Percentiles rank a stretch among this genome's conserved stretches.
phyloP scores from a whole-genome alignment of 1,140 invertebrate genomes.

The Drosophila serrata region DNA sequence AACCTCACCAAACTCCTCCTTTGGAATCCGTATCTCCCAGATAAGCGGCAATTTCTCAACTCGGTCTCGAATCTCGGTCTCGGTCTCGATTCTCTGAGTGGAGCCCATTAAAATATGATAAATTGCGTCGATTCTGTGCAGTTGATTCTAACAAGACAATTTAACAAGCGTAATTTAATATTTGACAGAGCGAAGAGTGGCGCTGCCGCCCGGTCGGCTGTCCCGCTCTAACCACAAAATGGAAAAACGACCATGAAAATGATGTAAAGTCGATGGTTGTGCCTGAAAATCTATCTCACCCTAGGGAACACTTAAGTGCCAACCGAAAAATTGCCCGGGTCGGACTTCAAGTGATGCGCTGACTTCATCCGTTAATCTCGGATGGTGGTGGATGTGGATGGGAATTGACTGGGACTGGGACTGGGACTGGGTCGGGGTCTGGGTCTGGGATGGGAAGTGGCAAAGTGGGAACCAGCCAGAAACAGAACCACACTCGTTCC shows the following conservation, averaged over 20 bases:
- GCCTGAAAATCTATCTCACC: conserved; percentile 81
- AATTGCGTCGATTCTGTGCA: conserved; percentile 84
- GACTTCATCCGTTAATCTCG: conserved; percentile 81
- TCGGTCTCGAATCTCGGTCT: conserved; percentile 29
- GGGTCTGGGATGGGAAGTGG: conserved; percentile 18
- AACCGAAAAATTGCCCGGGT: conserved; percentile 79
- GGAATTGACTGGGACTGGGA: conserved; percentile 11
- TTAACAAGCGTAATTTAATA: conserved; percentile 85
- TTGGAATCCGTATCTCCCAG: conserved; percentile 29
- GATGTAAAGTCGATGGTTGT: conserved; percentile 77
- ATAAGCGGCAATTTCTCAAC: conserved; percentile 73
- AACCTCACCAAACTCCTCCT: conserved; percentile 7
- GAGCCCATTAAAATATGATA: conserved; percentile 85
- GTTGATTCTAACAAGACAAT: conserved; percentile 85
- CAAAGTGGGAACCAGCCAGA: conserved; percentile 12
- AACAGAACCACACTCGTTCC: conserved; percentile 22
- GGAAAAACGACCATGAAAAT: conserved; percentile 82
- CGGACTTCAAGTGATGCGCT: conserved; percentile 63
- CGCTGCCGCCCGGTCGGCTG: conserved; percentile 5
- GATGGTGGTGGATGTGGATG: conserved; percentile 38
- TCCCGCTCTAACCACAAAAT: conserved; percentile 73
- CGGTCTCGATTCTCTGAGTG: conserved; percentile 59
- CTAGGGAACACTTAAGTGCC: conserved; percentile 84
- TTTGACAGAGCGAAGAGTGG: conserved; percentile 75
- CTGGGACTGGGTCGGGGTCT: conserved; percentile 1